A percentile compares a stretch with the other conserved stretches of the same genome.
Conservation (phyloP, 2,113 vertebrate genomes). For the Probosciger aterrimus region DNA sequence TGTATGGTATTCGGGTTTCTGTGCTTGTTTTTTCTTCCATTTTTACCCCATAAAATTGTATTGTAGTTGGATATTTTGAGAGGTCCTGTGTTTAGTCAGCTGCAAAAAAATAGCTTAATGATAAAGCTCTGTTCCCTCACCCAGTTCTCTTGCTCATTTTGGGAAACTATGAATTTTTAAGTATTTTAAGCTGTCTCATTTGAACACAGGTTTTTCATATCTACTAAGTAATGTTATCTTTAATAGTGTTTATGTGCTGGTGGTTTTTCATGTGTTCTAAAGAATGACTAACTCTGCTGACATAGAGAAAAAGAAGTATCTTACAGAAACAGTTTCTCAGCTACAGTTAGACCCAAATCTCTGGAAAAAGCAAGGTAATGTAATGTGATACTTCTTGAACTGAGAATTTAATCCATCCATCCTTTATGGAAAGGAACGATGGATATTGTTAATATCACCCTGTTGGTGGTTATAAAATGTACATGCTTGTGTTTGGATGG, state of each 20-base stretch:
- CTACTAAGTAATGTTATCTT: background rate
- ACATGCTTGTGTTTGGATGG: background rate
- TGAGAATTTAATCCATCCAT: background rate
- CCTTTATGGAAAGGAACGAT: background rate
- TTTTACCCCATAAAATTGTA: background rate
- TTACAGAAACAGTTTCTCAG: background rate
- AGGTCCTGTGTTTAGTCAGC: background rate
- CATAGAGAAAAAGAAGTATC: background rate
- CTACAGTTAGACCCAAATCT: background rate
- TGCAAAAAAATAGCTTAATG: background rate
- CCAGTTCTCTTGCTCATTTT: background rate
- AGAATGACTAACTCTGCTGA: background rate
- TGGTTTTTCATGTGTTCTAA: background rate
- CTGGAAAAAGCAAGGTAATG: background rate
- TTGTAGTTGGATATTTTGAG: background rate
- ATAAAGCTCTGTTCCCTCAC: background rate
- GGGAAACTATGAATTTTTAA: background rate
- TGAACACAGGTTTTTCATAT: background rate
- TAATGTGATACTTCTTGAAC: background rate
- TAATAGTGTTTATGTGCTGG: background rate
- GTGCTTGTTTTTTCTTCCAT: background rate
- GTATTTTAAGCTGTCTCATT: background rate
- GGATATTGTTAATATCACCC: background rate
- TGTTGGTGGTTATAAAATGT: background rate
- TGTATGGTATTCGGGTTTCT: background rate